Evolutionary conservation across 1,140 invertebrate species (phyloP).

Genomic region (Diabrotica virgifera): DNA sequence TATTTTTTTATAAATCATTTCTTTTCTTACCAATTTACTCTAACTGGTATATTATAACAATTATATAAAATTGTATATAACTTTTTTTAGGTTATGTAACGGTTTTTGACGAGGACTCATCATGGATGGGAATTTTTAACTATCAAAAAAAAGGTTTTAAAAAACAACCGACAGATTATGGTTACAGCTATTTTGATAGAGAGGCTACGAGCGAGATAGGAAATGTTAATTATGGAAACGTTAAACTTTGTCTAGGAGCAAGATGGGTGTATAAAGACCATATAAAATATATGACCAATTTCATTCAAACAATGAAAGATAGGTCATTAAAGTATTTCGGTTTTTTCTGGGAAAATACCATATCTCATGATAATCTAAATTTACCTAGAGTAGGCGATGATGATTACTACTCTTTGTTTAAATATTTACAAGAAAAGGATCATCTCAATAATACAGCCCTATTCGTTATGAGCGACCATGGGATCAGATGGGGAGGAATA

Average conservation of each 20-base stretch:
- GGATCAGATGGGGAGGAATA: slow-evolving; percentile 81
- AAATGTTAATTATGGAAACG: slow-evolving; percentile 55
- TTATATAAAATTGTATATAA: too few species aligned
- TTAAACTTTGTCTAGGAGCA: slow-evolving; percentile 62
- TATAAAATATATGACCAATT: slow-evolving; percentile 59
- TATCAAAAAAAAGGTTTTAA: slow-evolving; percentile 76
- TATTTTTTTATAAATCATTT: too few species aligned
- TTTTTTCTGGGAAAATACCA: slow-evolving; percentile 75
- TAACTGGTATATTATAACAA: too few species aligned
- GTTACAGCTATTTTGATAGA: slow-evolving; percentile 70
- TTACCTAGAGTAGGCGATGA: slow-evolving; percentile 66
- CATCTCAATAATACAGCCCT: slow-evolving; percentile 67
- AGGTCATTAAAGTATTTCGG: slow-evolving; percentile 60
- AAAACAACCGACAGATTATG: slow-evolving; percentile 78
- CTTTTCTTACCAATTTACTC: too few species aligned
- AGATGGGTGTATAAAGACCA: slow-evolving; percentile 56
- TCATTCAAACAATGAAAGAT: slow-evolving; percentile 54
- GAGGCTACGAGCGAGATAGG: slow-evolving; percentile 60
- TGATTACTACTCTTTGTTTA: slow-evolving; percentile 57
- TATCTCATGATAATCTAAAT: slow-evolving; percentile 76
- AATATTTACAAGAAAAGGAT: slow-evolving; percentile 56
- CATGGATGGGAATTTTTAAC: slow-evolving; percentile 75
- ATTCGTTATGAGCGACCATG: slow-evolving; percentile 91
- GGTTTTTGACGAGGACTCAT: slow-evolving; percentile 74
- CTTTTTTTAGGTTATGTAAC: slow-evolving; percentile 62